Percentiles rank a stretch among this genome's conserved stretches.
These are phyloP conservation scores for Nesogale talazaci DNA, from an alignment of 2,113 vertebrate species.

Conservation along the genomic window DNA sequence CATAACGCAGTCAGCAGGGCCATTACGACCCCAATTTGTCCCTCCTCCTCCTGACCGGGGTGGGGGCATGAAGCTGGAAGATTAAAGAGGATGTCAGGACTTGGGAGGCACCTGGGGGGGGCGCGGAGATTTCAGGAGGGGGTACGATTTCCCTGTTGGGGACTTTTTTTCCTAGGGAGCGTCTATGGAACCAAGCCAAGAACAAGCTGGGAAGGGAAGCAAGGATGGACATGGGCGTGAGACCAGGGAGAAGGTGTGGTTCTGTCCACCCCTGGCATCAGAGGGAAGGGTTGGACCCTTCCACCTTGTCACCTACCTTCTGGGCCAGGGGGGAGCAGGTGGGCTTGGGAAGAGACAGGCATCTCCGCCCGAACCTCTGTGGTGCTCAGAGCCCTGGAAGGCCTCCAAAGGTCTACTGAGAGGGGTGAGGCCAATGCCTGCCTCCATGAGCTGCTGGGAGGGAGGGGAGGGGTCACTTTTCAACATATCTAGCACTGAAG, in stretches of 20 bases:
- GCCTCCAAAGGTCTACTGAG: neutral
- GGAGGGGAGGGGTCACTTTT: too few species aligned
- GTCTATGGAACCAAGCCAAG: conserved; percentile 11
- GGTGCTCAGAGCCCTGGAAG: neutral
- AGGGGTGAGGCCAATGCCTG: too few species aligned
- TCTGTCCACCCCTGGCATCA: neutral
- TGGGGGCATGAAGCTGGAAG: conserved; percentile 70
- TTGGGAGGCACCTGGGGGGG: conserved; percentile 61
- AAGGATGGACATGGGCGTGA: neutral
- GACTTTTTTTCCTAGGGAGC: conserved; percentile 31
- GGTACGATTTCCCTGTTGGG: conserved; percentile 40
- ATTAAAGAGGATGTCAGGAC: conserved; percentile 74
- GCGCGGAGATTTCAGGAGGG: neutral
- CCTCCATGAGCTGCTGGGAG: too few species aligned
- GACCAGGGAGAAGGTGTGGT: neutral
- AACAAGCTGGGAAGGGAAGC: neutral
- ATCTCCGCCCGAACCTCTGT: neutral
- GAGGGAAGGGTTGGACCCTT: neutral
- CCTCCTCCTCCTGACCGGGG: conserved; percentile 67
- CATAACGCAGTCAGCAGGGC: conserved; percentile 84
- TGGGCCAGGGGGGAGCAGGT: neutral
- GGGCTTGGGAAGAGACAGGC: neutral
- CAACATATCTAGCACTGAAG: too few species aligned
- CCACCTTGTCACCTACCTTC: neutral
- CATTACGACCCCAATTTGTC: conserved; percentile 57